Evolutionary conservation across 2,888 invertebrate genomes (phyloP).

Genomic region (Molorchus minor): DNA sequence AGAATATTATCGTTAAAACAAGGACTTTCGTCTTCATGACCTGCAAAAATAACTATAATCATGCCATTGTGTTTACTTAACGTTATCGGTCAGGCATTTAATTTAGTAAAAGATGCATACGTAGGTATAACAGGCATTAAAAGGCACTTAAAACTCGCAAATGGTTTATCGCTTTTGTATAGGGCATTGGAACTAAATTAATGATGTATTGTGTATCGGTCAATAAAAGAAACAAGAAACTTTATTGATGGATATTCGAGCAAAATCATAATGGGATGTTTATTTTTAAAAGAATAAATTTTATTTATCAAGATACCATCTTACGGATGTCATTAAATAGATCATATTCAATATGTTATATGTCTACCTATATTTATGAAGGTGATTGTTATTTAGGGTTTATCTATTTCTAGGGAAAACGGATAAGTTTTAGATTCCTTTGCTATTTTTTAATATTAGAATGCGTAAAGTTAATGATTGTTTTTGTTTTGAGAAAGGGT

Average conservation of each 20-base stretch:
- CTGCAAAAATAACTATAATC: slow-evolving; percentile 41
- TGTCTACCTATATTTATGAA: no score
- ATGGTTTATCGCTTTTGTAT: slow-evolving; percentile 8
- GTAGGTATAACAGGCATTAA: not conserved
- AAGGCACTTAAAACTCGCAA: not conserved
- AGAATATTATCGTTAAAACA: slow-evolving; percentile 39
- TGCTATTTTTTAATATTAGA: no score
- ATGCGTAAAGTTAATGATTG: no score
- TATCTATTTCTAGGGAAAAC: no score
- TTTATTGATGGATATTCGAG: slow-evolving; percentile 7
- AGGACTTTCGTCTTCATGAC: slow-evolving; percentile 45
- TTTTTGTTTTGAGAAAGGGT: no score
- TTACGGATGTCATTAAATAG: no score
- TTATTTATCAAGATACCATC: not conserved
- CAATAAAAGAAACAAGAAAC: not conserved
- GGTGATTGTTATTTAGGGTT: no score
- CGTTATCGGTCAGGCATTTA: slow-evolving; percentile 4
- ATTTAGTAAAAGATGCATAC: not conserved
- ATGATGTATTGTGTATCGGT: slow-evolving; percentile 7
- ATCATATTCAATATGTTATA: no score
- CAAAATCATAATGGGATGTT: slow-evolving; percentile 10
- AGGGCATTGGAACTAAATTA: slow-evolving; percentile 3
- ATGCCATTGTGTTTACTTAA: slow-evolving; percentile 17
- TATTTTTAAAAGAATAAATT: slow-evolving; percentile 13
- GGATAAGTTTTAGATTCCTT: no score